Evolutionary conservation across 2,888 invertebrate genomes (phyloP).

Genomic region (Cantharis rustica): DNA sequence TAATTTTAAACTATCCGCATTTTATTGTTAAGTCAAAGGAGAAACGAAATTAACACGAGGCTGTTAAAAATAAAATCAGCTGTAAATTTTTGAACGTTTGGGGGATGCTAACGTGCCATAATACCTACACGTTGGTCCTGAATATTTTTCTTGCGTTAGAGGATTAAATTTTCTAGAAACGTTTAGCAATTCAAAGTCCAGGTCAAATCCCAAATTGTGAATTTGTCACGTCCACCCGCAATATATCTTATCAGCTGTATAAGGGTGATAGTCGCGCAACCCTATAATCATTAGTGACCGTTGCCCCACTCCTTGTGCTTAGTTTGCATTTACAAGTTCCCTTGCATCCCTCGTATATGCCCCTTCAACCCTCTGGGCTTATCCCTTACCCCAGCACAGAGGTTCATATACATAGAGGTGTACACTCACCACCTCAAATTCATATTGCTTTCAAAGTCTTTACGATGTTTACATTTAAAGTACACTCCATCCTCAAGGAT

Average conservation of each 20-base stretch:
- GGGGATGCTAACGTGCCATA: background rate
- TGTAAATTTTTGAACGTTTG: background rate
- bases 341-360: constrained; percentile 42
- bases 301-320: constrained; percentile 55
- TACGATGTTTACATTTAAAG: constrained; percentile 33
- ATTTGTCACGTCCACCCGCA: constrained; percentile 53
- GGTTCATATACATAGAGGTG: constrained; percentile 58
- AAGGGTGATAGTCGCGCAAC: constrained; percentile 54
- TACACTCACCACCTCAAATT: constrained; percentile 50
- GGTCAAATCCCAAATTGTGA: constrained; percentile 51
- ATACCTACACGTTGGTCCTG: background rate
- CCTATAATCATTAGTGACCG: constrained; percentile 55
- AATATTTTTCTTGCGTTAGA: constrained; percentile 19
- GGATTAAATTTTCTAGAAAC: constrained; percentile 28
- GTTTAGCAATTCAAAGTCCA: constrained; percentile 30
- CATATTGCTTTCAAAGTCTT: constrained; percentile 32
- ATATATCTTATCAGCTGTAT: constrained; percentile 55
- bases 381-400: constrained; percentile 48
- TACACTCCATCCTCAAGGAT: constrained; percentile 31
- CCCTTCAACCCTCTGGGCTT: constrained; percentile 44
- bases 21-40: background rate
- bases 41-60: background rate
- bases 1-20: background rate
- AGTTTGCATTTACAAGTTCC: constrained; percentile 59
- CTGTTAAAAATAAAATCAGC: background rate